Evolutionary conservation across 2,888 invertebrate genomes (phyloP).

Genomic region (Sympetrum striolatum): DNA sequence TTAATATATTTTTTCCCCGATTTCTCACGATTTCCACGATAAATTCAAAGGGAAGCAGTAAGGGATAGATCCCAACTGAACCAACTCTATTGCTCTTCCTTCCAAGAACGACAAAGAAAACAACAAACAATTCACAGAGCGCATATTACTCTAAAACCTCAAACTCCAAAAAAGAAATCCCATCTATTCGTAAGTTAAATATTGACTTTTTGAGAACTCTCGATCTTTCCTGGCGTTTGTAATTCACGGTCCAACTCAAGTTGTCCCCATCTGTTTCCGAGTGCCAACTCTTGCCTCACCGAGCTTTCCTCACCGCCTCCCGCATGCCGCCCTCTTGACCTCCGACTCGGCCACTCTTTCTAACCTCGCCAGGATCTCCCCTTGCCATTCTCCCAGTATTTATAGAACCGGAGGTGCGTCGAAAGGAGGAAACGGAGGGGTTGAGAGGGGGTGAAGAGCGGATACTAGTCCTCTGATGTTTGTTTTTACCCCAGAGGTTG

Average conservation of each 20-base stretch:
- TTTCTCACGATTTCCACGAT: too few species aligned
- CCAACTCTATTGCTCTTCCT: too few species aligned
- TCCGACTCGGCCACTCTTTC: not conserved
- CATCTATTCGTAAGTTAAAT: not conserved
- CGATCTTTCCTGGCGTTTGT: not conserved
- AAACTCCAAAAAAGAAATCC: not conserved
- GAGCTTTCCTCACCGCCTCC: not conserved
- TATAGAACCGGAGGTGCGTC: conserved; percentile 23
- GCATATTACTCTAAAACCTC: not conserved
- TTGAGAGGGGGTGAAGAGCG: not conserved
- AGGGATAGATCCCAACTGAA: too few species aligned
- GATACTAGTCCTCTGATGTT: not conserved
- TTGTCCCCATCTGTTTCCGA: not conserved
- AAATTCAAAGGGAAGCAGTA: too few species aligned
- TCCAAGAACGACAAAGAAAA: too few species aligned
- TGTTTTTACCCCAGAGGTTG: not conserved
- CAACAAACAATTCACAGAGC: too few species aligned
- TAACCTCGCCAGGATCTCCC: not conserved
- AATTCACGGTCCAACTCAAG: not conserved
- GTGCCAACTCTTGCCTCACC: not conserved
- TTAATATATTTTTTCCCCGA: too few species aligned
- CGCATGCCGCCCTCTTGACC: not conserved
- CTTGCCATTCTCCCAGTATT: not conserved
- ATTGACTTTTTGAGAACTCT: not conserved
- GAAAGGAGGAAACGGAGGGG: not conserved